Percentiles rank a stretch among this genome's conserved stretches.
phyloP scores from a whole-genome alignment of 2,888 invertebrate genomes.

The Lacanobia oleracea region DNA sequence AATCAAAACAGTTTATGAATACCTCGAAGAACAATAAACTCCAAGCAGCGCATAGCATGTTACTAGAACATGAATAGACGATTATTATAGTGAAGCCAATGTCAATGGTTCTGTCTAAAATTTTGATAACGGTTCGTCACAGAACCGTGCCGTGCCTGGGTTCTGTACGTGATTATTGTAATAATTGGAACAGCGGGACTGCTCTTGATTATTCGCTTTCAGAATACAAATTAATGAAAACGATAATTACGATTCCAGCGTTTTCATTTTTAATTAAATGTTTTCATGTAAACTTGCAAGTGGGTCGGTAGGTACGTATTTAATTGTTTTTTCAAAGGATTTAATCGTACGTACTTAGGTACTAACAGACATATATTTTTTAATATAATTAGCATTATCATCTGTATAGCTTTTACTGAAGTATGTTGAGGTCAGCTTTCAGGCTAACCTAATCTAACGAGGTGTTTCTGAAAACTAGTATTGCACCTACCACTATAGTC shows the following conservation, averaged over 20 bases:
- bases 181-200: conserved; percentile 66
- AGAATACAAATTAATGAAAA: conserved; percentile 65
- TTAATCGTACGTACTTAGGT: background rate
- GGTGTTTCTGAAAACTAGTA: no score
- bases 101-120: conserved; percentile 55
- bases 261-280: conserved; percentile 57
- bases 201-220: conserved; percentile 63
- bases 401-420: background rate
- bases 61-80: conserved; percentile 41
- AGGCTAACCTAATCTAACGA: no score
- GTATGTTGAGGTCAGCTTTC: background rate
- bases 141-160: conserved; percentile 53
- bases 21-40: conserved; percentile 24
- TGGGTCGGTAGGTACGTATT: conserved; percentile 27
- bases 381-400: background rate
- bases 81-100: conserved; percentile 48
- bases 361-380: background rate
- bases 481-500: no score
- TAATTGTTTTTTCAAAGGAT: conserved; percentile 1
- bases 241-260: conserved; percentile 52
- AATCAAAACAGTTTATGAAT: conserved; percentile 14
- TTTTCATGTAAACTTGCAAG: conserved; percentile 43
- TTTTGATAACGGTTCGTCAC: conserved; percentile 65
- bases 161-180: conserved; percentile 71
- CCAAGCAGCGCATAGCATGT: conserved; percentile 12